A percentile compares a stretch with the other conserved stretches of the same genome.
phyloP scores from a whole-genome alignment of 2,113 vertebrate species.

The Lagopus muta region DNA sequence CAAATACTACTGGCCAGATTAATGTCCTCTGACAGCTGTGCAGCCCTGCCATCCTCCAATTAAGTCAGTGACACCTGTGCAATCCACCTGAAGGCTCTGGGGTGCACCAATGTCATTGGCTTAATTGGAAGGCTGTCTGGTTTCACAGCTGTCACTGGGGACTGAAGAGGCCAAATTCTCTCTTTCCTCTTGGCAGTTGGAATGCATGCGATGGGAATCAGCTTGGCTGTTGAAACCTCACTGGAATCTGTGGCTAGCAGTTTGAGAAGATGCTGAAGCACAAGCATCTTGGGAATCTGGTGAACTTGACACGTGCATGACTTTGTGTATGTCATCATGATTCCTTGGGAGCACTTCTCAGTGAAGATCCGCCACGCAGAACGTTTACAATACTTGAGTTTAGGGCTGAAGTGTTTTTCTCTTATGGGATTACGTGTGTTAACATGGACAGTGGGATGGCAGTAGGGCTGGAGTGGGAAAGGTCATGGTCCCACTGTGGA shows the following conservation, averaged over 20 bases:
- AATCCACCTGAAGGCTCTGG: background rate
- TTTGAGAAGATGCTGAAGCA: background rate
- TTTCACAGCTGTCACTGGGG: background rate
- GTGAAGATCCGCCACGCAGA: background rate
- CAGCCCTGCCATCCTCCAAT: conserved; percentile 3
- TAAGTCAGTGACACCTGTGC: conserved; percentile 37
- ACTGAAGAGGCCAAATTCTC: accelerated
- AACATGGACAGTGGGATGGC: accelerated
- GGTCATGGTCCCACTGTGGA: background rate
- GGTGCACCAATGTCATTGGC: background rate
- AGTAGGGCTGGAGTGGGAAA: accelerated
- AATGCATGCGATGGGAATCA: accelerated
- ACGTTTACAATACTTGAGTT: accelerated
- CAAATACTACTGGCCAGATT: background rate
- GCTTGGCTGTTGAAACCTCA: background rate
- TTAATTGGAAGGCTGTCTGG: background rate
- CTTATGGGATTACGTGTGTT: accelerated
- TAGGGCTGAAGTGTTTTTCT: background rate
- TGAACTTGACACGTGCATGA: background rate
- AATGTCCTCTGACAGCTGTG: conserved; percentile 2
- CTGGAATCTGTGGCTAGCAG: background rate
- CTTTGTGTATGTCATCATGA: accelerated
- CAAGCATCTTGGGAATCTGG: background rate
- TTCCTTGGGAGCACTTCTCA: background rate
- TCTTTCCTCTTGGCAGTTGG: background rate